Evolutionary conservation across 2,888 invertebrate species (phyloP).

Genomic region (Cantharis nigra): DNA sequence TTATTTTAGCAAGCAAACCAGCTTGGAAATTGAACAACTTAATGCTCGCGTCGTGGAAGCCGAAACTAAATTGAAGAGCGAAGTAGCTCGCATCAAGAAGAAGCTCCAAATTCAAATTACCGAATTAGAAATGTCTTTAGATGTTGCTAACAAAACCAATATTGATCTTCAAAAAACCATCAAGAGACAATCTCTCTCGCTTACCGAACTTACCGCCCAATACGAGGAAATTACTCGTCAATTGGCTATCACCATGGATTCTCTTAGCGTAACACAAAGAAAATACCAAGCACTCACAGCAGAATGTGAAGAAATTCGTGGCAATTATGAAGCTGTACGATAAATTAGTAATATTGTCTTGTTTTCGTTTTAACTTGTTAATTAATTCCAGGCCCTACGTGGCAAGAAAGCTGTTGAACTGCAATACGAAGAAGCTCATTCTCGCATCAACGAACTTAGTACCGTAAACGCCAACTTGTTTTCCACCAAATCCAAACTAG

Average conservation of each 20-base stretch:
- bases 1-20: slow-evolving; percentile 86
- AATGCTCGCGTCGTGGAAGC: slow-evolving; percentile 94
- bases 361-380: background rate
- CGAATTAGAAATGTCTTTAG: slow-evolving; percentile 94
- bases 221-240: slow-evolving; percentile 97
- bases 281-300: slow-evolving; percentile 89
- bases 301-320: slow-evolving; percentile 95
- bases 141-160: slow-evolving; percentile 98
- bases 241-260: slow-evolving; percentile 92
- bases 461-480: slow-evolving; percentile 95
- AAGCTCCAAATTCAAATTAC: slow-evolving; percentile 98
- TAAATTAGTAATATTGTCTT: background rate
- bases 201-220: slow-evolving; percentile 89
- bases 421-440: slow-evolving; percentile 86
- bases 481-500: slow-evolving; percentile 92
- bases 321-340: slow-evolving; percentile 81
- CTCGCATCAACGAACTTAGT: slow-evolving; percentile 92
- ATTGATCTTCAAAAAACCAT: slow-evolving; percentile 96
- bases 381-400: slow-evolving; percentile 74
- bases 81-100: slow-evolving; percentile 97
- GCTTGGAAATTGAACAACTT: slow-evolving; percentile 96
- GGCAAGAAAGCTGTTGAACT: slow-evolving; percentile 89
- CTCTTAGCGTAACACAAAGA: slow-evolving; percentile 87
- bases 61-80: slow-evolving; percentile 93
- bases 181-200: slow-evolving; percentile 94